A percentile compares a stretch with the other conserved stretches of the same genome.
Conservation (phyloP, 2,113 vertebrate species). For the Polypterus bichir region DNA sequence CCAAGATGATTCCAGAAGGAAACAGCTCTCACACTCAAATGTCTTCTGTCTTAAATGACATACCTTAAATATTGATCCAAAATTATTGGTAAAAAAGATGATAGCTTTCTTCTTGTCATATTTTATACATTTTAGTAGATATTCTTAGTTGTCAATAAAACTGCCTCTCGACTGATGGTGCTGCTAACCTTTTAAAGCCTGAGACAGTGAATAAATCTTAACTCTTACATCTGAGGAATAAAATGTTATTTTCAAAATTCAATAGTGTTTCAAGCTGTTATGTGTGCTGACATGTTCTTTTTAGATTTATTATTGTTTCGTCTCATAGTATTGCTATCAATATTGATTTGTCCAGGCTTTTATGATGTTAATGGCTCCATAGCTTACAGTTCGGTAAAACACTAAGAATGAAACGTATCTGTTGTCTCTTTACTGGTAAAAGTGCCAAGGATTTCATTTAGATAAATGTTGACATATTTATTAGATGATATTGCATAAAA, state of each 20-base stretch:
- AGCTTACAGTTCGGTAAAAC: conserved; percentile 23
- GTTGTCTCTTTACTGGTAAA: conserved; percentile 40
- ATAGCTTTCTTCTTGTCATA: too few relatives aligned
- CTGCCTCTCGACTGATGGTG: background rate
- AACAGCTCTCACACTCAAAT: too few relatives aligned
- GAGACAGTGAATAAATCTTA: background rate
- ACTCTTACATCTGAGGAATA: background rate
- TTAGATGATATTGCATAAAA: conserved; percentile 20
- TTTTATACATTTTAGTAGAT: background rate
- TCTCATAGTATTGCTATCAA: conserved; percentile 29
- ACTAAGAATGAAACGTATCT: conserved; percentile 29
- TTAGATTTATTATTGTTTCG: conserved; percentile 44
- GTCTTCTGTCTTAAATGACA: too few relatives aligned
- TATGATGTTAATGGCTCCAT: conserved; percentile 40
- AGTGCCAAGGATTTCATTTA: conserved; percentile 30
- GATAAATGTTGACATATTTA: conserved; percentile 33
- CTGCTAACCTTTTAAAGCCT: background rate
- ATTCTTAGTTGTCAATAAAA: background rate
- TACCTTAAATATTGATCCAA: too few relatives aligned
- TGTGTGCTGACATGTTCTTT: conserved; percentile 31
- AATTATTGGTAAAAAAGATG: too few relatives aligned
- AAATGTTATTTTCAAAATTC: conserved; percentile 29
- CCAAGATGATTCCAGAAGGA: too few relatives aligned
- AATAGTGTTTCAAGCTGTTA: conserved; percentile 40
- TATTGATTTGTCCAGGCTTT: conserved; percentile 40